Percentiles rank a stretch among this genome's conserved stretches.
phyloP scores from a whole-genome alignment of 2,888 invertebrate species.

The Lutraria lutraria region DNA sequence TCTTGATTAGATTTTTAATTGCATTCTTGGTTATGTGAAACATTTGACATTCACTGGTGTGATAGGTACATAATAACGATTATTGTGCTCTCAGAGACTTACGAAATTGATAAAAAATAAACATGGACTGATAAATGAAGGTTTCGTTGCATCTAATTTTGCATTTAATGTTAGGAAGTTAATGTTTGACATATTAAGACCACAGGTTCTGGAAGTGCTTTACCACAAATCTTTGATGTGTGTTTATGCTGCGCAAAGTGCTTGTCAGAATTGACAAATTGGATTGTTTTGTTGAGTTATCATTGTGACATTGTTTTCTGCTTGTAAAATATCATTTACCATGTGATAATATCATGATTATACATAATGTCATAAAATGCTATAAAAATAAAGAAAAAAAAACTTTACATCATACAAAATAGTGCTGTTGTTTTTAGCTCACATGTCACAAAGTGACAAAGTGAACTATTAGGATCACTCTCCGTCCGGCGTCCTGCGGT shows the following conservation, averaged over 20 bases:
- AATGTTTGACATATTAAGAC: background rate
- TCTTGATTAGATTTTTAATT: background rate
- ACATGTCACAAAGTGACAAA: too few species aligned
- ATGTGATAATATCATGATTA: constrained; percentile 12
- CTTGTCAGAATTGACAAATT: constrained; percentile 6
- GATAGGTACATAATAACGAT: too few species aligned
- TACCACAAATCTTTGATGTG: background rate
- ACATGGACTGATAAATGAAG: too few species aligned
- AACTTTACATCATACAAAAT: background rate
- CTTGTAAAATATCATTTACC: constrained; percentile 9
- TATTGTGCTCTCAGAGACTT: too few species aligned
- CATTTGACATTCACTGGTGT: too few species aligned
- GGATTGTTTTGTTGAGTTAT: background rate
- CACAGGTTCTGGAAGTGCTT: background rate
- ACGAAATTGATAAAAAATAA: too few species aligned
- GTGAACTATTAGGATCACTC: too few species aligned
- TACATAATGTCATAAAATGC: constrained; percentile 6
- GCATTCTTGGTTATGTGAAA: background rate
- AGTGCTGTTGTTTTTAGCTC: background rate
- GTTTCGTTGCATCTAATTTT: background rate
- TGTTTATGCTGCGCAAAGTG: background rate
- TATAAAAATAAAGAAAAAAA: constrained; percentile 17
- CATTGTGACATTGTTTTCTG: background rate
- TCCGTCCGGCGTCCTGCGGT: too few species aligned
- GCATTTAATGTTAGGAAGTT: background rate